A percentile compares a stretch with the other conserved stretches of the same genome.
Conservation (phyloP, 2,797 vertebrate genomes). For the Emydoidea blandingii region DNA sequence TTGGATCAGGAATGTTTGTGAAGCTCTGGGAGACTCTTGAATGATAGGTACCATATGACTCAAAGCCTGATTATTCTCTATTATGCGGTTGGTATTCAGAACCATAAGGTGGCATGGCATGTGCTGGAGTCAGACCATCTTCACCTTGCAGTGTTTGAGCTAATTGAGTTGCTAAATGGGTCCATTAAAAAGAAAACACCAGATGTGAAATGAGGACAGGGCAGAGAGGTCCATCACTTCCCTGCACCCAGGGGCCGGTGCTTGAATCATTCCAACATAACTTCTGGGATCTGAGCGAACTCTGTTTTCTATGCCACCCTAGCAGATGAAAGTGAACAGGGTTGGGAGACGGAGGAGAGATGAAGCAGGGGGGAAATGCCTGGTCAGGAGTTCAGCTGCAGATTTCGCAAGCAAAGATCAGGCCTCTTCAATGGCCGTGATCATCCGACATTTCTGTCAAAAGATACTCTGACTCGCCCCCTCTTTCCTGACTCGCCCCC, state of each 20-base stretch:
- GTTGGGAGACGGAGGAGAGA: neutral
- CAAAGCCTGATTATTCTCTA: constrained; percentile 63
- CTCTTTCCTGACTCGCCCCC: neutral
- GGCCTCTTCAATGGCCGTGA: neutral
- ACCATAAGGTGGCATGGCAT: constrained; percentile 54
- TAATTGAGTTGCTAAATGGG: constrained; percentile 67
- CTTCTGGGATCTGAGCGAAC: neutral
- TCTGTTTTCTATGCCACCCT: neutral
- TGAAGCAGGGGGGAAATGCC: neutral
- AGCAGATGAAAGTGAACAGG: constrained; percentile 19
- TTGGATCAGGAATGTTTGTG: neutral
- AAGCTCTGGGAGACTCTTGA: constrained; percentile 43
- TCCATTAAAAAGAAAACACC: constrained; percentile 33
- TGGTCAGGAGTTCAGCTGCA: constrained; percentile 2
- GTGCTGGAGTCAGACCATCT: constrained; percentile 56
- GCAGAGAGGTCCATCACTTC: constrained; percentile 2
- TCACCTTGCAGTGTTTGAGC: constrained; percentile 25
- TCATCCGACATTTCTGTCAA: constrained; percentile 64
- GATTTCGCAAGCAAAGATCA: neutral
- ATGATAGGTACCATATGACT: constrained; percentile 64
- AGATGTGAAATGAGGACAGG: constrained; percentile 39
- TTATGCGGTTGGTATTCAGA: constrained; percentile 53
- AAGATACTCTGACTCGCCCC: constrained; percentile 31
- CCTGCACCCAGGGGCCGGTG: neutral
- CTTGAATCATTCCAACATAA: neutral